phyloP scores from a whole-genome alignment of 2,888 invertebrate genomes.

The Mythimna lalbum region DNA sequence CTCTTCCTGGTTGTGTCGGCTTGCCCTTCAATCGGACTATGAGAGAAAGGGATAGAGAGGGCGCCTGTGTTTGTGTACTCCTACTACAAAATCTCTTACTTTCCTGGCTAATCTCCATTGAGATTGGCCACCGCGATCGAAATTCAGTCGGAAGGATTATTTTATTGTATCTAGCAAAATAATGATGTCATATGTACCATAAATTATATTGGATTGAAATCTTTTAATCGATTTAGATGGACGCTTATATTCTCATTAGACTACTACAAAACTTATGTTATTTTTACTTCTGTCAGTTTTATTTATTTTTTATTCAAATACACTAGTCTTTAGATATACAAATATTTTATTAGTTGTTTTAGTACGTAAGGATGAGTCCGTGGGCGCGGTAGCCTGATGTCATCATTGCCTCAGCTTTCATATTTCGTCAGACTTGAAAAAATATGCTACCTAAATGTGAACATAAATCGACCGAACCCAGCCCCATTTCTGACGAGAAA shows the following conservation, averaged over 20 bases:
- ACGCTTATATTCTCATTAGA: slow-evolving; percentile 42
- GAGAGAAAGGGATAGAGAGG: no score
- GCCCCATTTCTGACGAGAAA: slow-evolving; percentile 13
- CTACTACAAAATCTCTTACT: no score
- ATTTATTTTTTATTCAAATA: slow-evolving; percentile 52
- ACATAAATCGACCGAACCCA: slow-evolving; percentile 10
- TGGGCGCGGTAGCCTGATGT: slow-evolving; percentile 63
- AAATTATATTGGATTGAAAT: not conserved
- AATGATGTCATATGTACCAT: not conserved
- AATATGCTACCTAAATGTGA: slow-evolving; percentile 5
- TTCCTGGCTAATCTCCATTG: no score
- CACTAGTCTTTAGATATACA: slow-evolving; percentile 36
- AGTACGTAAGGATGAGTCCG: slow-evolving; percentile 43
- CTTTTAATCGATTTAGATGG: slow-evolving; percentile 13
- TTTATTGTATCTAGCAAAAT: not conserved
- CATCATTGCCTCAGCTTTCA: slow-evolving; percentile 59
- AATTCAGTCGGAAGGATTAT: not conserved
- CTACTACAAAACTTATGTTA: slow-evolving; percentile 20
- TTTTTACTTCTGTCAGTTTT: slow-evolving; percentile 43
- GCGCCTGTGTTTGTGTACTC: no score
- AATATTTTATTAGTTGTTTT: slow-evolving; percentile 55
- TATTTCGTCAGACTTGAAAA: slow-evolving; percentile 46
- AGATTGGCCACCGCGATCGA: no score
- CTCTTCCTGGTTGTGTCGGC: no score
- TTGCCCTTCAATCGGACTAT: no score